Conservation (phyloP, 1,140 invertebrate genomes). For the Drosophila simulans region DNA sequence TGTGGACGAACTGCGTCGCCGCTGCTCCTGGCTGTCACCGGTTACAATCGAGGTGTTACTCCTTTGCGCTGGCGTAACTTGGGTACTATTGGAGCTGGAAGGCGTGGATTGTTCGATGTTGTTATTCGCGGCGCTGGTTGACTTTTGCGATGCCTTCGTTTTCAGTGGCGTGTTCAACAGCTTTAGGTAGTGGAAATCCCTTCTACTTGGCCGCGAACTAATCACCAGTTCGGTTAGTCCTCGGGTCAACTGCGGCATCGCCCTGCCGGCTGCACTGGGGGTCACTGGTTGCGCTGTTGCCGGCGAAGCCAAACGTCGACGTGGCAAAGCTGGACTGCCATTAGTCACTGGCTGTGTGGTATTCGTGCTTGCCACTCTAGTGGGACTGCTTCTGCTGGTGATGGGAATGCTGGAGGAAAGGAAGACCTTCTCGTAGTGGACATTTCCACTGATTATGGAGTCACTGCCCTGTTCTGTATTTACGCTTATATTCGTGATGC, state of each 20-base stretch:
- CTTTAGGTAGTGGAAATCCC: conserved; percentile 74
- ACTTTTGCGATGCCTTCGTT: conserved; percentile 41
- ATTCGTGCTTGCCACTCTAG: conserved; percentile 21
- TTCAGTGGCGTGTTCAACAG: conserved; percentile 60
- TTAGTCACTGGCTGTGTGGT: conserved; percentile 11
- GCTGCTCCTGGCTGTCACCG: conserved; percentile 71
- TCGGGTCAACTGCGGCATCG: conserved; percentile 62
- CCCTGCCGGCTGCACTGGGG: conserved; percentile 11
- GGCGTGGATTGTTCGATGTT: conserved; percentile 58
- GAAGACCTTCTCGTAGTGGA: conserved; percentile 82
- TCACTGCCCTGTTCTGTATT: conserved; percentile 64
- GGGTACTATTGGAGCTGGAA: conserved; percentile 22
- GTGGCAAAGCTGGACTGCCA: conserved; percentile 63
- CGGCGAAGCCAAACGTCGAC: conserved; percentile 36
- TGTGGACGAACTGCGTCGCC: conserved; percentile 83
- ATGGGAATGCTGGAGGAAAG: conserved; percentile 73
- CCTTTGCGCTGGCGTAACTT: conserved; percentile 15
- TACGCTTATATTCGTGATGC: conserved; percentile 78
- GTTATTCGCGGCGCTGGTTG: conserved; percentile 53
- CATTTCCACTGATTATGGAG: conserved; percentile 66
- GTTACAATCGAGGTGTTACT: conserved; percentile 20
- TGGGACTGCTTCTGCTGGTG: conserved; percentile 27
- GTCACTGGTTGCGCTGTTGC: conserved; percentile 15
- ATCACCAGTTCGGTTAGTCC: conserved; percentile 82
- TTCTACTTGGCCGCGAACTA: conserved; percentile 74